Base-by-base conservation (phyloP, 1,140 invertebrate genomes). In the Drosophila leontia region DNA sequence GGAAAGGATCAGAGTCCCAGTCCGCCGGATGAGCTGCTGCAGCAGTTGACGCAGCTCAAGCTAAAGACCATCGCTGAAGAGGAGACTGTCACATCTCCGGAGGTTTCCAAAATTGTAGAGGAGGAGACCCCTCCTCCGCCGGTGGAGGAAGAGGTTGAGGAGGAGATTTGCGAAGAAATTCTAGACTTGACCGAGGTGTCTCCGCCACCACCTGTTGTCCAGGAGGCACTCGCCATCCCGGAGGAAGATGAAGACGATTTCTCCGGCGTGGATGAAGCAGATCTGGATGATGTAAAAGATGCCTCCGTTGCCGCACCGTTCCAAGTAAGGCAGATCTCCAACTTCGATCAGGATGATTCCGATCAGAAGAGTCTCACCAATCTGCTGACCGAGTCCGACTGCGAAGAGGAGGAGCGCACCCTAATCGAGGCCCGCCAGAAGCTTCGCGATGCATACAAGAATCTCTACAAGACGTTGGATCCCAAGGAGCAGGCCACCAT, bases 11-110 rank as follows among this genome's bases (percentile, higher is more conserved):
- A 39, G 17, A 51, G 57, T 34, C 75, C 37, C 19, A 86, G 83
- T 69, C 84, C 81, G 17, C 77, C 85, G 2, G 78, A 85, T 29
- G 78, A 84, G 80, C 48, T 91, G 12, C 13, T 87, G 32, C 57
- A 71, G 37, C 97, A 98, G 84, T 96, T 97, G 75, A 94, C 95
- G 35, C 95, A 95, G 39, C 94, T 87, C 0, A 90, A 85, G 39
- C 62, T 91, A 2, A 82, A 82, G 29, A 41, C 87, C 34, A 88
- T 88, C 29, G 71, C 71, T 5, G 90, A 78, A 12, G 76, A 91
- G 59, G 80, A 75, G 41, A 7, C n/a, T 15, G 7, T 26, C 8
- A 7, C 34, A 17, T 19, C 17, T 44, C 5, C 41, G 50, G 53
- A 44, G 26, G 26, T 8, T 42, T 19, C 17, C 42, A 56, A 59